phyloP scores from a whole-genome alignment of 2,797 vertebrate genomes.

The Tiaroga cobitis region DNA sequence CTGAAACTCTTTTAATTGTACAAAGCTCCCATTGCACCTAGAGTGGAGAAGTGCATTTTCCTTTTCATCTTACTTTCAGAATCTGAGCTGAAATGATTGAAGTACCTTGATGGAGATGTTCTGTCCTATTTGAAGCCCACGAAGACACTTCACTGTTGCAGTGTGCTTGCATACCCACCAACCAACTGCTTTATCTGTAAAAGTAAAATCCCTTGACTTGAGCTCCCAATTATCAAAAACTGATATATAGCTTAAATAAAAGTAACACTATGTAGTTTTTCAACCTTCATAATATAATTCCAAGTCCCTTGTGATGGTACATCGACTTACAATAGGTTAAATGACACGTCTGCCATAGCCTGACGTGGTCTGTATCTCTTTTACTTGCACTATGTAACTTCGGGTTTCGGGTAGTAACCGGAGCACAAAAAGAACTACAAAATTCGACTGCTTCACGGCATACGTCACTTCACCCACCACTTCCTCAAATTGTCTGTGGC shows the following conservation, averaged over 20 bases:
- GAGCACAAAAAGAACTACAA: too few relatives aligned
- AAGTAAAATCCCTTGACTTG: neutral
- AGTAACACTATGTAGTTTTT: too few relatives aligned
- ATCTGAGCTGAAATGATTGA: slow-evolving; percentile 34
- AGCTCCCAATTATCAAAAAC: neutral
- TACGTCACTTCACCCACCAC: too few relatives aligned
- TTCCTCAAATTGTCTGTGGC: too few relatives aligned
- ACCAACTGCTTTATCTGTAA: neutral
- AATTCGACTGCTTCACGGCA: too few relatives aligned
- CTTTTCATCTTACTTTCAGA: slow-evolving; percentile 37
- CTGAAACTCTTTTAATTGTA: slow-evolving; percentile 68
- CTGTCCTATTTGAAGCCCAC: slow-evolving; percentile 23
- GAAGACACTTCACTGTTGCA: slow-evolving; percentile 3
- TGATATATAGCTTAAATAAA: neutral
- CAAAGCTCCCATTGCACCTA: slow-evolving; percentile 60
- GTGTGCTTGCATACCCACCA: neutral
- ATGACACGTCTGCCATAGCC: too few relatives aligned
- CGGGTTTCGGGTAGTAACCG: too few relatives aligned
- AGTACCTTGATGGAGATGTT: neutral
- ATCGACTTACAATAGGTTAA: too few relatives aligned
- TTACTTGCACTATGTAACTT: too few relatives aligned
- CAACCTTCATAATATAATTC: too few relatives aligned
- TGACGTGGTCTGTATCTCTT: too few relatives aligned
- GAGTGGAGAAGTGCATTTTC: slow-evolving; percentile 52
- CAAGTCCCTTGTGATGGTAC: too few relatives aligned